phyloP scores from a whole-genome alignment of 2,113 vertebrate species.

The Campylorhamphus procurvoides region DNA sequence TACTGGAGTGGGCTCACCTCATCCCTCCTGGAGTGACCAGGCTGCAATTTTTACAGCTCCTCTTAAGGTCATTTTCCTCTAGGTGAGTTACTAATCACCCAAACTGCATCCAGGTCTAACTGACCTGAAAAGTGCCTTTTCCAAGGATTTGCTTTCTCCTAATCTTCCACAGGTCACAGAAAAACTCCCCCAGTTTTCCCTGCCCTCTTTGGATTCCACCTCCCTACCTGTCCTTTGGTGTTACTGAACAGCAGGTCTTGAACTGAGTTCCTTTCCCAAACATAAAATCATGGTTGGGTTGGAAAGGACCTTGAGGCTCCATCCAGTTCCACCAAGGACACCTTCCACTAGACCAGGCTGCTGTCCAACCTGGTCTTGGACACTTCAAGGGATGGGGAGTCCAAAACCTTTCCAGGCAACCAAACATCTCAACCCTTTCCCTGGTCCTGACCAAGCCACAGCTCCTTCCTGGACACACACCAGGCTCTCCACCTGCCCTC shows the following conservation, averaged over 20 bases:
- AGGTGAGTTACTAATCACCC: not conserved
- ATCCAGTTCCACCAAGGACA: not conserved
- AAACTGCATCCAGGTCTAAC: not conserved
- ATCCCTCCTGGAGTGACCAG: not conserved
- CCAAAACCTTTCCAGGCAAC: not conserved
- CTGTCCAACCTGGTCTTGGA: not conserved
- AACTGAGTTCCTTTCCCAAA: not conserved
- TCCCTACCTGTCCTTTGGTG: fast-evolving
- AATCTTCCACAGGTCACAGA: not conserved
- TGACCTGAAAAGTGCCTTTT: not conserved
- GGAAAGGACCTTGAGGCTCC: not conserved
- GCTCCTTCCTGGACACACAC: fast-evolving
- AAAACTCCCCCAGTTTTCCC: not conserved
- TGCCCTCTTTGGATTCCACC: not conserved
- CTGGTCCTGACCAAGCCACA: not conserved
- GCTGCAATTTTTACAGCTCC: not conserved
- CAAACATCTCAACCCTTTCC: not conserved
- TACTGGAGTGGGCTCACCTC: not conserved
- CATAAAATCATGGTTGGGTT: fast-evolving
- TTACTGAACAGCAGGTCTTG: not conserved
- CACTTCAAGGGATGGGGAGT: not conserved
- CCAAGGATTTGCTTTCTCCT: not conserved
- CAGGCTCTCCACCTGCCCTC: not conserved
- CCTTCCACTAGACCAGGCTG: not conserved
- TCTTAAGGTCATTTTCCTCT: not conserved